These are phyloP conservation scores for Nematolebias whitei DNA, from an alignment of 2,113 vertebrate genomes.

Conservation along the genomic window DNA sequence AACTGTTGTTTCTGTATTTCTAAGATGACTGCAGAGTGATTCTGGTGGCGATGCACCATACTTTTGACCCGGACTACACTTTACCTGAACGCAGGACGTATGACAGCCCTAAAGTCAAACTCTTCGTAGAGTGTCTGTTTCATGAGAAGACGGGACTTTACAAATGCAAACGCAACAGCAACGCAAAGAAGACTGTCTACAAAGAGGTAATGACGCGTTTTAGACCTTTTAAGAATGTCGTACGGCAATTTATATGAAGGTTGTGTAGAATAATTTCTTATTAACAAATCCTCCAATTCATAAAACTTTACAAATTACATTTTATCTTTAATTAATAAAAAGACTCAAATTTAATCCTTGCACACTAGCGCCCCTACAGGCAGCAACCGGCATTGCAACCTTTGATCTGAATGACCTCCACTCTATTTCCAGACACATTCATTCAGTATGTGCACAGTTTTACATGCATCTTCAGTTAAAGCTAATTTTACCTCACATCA, in stretches of 20 bases:
- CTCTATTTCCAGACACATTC: not conserved
- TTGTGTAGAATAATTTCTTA: not conserved
- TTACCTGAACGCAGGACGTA: constrained; percentile 6
- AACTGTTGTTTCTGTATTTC: not conserved
- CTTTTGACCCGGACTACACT: constrained; percentile 29
- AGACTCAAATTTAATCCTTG: not conserved
- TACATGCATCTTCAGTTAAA: no score
- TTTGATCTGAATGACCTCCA: not conserved
- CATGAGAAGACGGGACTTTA: constrained; percentile 46
- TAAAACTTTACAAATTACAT: no score
- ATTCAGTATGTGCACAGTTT: no score
- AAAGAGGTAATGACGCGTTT: constrained; percentile 9
- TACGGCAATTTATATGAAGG: not conserved
- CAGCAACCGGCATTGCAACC: not conserved
- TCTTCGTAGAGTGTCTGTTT: constrained; percentile 58
- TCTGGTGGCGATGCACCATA: constrained; percentile 63
- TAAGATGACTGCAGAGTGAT: accelerated
- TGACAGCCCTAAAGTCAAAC: accelerated
- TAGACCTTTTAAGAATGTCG: not conserved
- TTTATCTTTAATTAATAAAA: no score
- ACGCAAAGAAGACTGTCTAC: not conserved
- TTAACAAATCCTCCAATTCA: no score
- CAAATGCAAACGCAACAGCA: constrained; percentile 7
- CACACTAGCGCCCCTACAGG: not conserved
- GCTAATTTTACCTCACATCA: no score